phyloP scores from a whole-genome alignment of 2,888 invertebrate genomes.

The Callyntrura guangdongensis region DNA sequence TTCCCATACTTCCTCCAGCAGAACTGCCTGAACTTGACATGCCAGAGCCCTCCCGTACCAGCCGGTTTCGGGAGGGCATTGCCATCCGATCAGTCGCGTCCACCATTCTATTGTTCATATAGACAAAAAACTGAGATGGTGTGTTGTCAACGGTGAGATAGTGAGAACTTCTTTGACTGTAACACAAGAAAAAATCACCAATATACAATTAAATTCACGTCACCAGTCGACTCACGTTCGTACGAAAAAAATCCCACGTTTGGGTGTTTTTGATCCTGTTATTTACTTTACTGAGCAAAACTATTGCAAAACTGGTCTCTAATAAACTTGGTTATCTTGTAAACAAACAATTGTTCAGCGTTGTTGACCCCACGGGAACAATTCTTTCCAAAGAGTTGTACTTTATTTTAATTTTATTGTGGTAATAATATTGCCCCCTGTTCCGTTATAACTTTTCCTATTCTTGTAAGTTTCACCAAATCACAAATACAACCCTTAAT shows the following conservation, averaged over 20 bases:
- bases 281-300: slow-evolving; percentile 33
- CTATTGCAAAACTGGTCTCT: slow-evolving; percentile 3
- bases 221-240: slow-evolving; percentile 35
- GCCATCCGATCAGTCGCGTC: slow-evolving; percentile 83
- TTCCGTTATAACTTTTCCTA: no score
- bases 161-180: background rate
- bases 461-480: no score
- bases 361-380: no score
- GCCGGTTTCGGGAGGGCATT: slow-evolving; percentile 73
- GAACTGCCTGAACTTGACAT: slow-evolving; percentile 64
- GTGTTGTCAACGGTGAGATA: background rate
- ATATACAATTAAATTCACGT: background rate
- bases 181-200: no score
- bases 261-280: no score
- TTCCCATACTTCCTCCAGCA: slow-evolving; percentile 57
- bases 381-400: no score
- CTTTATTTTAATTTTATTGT: no score
- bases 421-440: no score
- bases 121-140: no score
- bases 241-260: slow-evolving; percentile 34
- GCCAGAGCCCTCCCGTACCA: slow-evolving; percentile 69
- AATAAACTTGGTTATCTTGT: no score
- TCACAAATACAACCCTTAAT: no score
- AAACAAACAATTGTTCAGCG: no score
- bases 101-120: slow-evolving; percentile 79